These are phyloP conservation scores for Phrynocephalus guinanensis DNA, from an alignment of 2,797 vertebrate genomes.

Conservation along the genomic window DNA sequence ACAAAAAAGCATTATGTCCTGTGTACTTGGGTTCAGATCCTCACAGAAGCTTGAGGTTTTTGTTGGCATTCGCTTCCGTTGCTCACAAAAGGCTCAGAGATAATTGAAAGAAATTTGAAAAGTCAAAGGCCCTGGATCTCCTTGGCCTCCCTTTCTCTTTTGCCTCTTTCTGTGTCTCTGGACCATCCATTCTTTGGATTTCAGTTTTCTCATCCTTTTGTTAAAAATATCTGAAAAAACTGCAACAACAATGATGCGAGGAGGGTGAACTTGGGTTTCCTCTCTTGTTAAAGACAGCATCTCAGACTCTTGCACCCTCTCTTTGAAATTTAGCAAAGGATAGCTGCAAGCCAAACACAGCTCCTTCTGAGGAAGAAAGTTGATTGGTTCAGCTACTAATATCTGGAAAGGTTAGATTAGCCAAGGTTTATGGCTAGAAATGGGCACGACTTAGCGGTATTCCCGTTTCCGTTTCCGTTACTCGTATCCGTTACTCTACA, in stretches of 20 bases:
- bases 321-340: constrained; percentile 11
- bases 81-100: background rate
- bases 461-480: too few relatives aligned
- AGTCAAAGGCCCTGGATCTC: background rate
- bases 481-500: too few relatives aligned
- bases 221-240: background rate
- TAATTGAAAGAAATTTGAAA: background rate
- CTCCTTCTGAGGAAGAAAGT: background rate
- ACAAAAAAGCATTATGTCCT: background rate
- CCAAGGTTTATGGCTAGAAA: background rate
- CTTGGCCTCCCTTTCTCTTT: background rate
- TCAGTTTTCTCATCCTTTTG: background rate
- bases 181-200: background rate
- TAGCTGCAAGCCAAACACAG: background rate
- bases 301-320: background rate
- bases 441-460: too few relatives aligned
- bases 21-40: background rate
- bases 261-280: background rate
- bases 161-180: too few relatives aligned
- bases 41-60: background rate
- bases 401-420: constrained; percentile 19
- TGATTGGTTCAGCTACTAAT: constrained; percentile 9
- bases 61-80: background rate
- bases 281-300: background rate
- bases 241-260: background rate